Conservation (phyloP, 1,140 invertebrate genomes). For the Trachymyrmex cornetzi region DNA sequence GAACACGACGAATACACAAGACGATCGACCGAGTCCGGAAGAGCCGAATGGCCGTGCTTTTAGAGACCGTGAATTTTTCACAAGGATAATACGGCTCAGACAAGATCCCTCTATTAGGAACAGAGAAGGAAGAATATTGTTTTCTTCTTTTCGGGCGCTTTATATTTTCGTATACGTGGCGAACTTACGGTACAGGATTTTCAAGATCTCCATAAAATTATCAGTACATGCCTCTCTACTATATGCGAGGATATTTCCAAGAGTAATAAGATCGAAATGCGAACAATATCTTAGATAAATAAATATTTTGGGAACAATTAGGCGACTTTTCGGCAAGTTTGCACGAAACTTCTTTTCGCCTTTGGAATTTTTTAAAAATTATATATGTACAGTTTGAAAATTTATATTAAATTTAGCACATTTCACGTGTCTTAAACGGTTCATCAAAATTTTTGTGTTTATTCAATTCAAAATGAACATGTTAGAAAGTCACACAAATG, state of each 20-base stretch:
- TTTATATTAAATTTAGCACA: too few relatives aligned
- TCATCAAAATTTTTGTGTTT: too few relatives aligned
- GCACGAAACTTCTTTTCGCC: neutral
- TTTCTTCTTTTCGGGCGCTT: constrained; percentile 28
- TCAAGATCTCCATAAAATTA: constrained; percentile 53
- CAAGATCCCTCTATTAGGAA: constrained; percentile 66
- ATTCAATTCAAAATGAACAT: too few relatives aligned
- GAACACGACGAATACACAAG: constrained; percentile 49
- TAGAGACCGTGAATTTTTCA: constrained; percentile 77
- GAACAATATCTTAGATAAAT: neutral
- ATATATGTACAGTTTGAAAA: too few relatives aligned
- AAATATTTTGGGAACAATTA: neutral
- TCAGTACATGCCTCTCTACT: neutral
- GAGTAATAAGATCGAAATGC: neutral
- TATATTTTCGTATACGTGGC: constrained; percentile 2
- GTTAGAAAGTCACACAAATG: too few relatives aligned
- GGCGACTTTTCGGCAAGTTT: neutral
- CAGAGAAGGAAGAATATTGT: constrained; percentile 60
- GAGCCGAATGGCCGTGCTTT: constrained; percentile 70
- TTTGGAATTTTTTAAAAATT: neutral
- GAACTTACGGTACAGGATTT: constrained; percentile 22
- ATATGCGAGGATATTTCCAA: neutral
- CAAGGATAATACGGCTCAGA: constrained; percentile 72
- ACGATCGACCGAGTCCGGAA: constrained; percentile 42
- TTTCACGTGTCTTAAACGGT: too few relatives aligned